These are phyloP conservation scores for Cathartes aura DNA, from an alignment of 2,113 vertebrate species.

Conservation along the genomic window DNA sequence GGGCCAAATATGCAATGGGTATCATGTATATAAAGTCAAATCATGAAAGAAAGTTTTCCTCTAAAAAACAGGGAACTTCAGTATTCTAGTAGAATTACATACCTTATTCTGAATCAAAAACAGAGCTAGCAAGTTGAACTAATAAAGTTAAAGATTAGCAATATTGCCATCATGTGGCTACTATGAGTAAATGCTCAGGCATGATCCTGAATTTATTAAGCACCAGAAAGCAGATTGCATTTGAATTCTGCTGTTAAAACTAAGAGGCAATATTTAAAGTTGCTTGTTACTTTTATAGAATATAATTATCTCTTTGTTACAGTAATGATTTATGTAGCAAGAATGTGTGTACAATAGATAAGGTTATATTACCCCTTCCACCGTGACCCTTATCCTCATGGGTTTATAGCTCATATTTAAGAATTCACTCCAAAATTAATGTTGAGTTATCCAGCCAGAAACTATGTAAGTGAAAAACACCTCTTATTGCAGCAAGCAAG, in stretches of 20 bases:
- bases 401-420: not conserved
- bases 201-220: not conserved
- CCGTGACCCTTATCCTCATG: not conserved
- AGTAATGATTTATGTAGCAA: not conserved
- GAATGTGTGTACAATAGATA: not conserved
- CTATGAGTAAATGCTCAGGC: not conserved
- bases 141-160: constrained; percentile 35
- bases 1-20: not conserved
- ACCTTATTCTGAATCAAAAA: not conserved
- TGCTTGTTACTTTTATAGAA: not conserved
- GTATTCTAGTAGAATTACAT: not conserved
- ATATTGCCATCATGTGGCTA: constrained; percentile 67
- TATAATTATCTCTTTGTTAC: not conserved
- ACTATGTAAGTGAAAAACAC: not conserved
- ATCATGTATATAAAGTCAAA: not conserved
- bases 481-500: not conserved
- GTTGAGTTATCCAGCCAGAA: not conserved
- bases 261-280: not conserved
- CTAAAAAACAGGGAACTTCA: not conserved
- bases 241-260: not conserved
- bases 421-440: not conserved
- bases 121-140: not conserved
- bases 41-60: not conserved
- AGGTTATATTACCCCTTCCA: not conserved
- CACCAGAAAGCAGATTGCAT: not conserved